Conservation (phyloP, 2,797 vertebrate species). For the Synaphobranchus kaupii region DNA sequence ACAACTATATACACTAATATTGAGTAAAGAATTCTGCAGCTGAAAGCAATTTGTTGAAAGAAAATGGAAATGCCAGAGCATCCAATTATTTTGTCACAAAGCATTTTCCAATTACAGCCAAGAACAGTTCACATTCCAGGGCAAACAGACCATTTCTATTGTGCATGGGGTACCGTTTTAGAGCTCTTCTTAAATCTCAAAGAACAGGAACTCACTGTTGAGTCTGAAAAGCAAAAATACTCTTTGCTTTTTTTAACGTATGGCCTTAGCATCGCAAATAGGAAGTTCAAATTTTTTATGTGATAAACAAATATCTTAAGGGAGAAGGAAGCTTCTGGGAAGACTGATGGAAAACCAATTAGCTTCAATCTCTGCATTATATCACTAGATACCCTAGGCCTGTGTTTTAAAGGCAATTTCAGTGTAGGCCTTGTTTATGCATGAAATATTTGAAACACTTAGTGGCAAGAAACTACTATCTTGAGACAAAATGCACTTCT, state of each 20-base stretch:
- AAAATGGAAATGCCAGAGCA: constrained; percentile 69
- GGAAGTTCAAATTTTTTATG: constrained; percentile 56
- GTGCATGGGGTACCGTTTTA: constrained; percentile 30
- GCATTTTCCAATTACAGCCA: constrained; percentile 52
- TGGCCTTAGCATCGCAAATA: constrained; percentile 68
- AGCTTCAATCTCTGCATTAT: constrained; percentile 27
- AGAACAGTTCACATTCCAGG: constrained; percentile 34
- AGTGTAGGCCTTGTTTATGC: constrained; percentile 8
- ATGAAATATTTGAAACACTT: constrained; percentile 35
- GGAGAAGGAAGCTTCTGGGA: constrained; percentile 30
- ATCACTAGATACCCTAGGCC: constrained; percentile 23
- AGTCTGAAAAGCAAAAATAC: constrained; percentile 57
- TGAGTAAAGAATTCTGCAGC: constrained; percentile 60
- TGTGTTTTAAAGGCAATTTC: constrained; percentile 39
- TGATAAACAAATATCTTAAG: constrained; percentile 38
- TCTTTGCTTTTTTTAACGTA: constrained; percentile 63
- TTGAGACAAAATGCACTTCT: constrained; percentile 17
- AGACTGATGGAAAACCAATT: constrained; percentile 45
- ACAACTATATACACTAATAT: constrained; percentile 60
- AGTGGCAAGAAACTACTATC: constrained; percentile 19
- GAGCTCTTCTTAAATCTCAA: constrained; percentile 52
- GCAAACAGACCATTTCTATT: constrained; percentile 11
- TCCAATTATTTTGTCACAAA: constrained; percentile 72
- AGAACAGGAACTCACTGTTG: constrained; percentile 46
- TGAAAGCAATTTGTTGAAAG: constrained; percentile 59